A percentile compares a stretch with the other conserved stretches of the same genome.
These are phyloP conservation scores for Andrena haemorrhoa DNA, from an alignment of 2,888 invertebrate species.

Conservation along the genomic window DNA sequence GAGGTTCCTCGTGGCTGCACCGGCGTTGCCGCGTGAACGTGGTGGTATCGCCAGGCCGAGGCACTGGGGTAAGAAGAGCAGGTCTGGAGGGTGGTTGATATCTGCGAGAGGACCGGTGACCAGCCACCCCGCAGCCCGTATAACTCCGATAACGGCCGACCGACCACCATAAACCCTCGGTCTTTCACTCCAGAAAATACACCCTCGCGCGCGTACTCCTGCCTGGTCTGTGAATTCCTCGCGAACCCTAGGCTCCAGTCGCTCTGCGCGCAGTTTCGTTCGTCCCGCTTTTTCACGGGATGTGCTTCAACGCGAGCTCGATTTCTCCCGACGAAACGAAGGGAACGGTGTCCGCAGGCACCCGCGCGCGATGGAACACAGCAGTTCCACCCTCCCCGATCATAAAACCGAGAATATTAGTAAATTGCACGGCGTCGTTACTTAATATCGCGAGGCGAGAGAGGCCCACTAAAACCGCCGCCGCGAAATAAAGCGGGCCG, in stretches of 20 bases:
- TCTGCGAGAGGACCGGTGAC: constrained; percentile 67
- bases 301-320: too few relatives aligned
- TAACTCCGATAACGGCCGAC: constrained; percentile 77
- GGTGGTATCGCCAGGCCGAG: neutral
- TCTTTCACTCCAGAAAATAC: constrained; percentile 71
- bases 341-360: too few relatives aligned
- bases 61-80: constrained; percentile 27
- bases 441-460: constrained; percentile 31
- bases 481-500: constrained; percentile 29
- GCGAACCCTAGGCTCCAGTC: neutral
- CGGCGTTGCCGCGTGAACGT: neutral
- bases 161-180: constrained; percentile 73
- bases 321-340: too few relatives aligned
- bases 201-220: constrained; percentile 46
- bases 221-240: constrained; percentile 33
- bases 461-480: neutral
- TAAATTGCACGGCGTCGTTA: constrained; percentile 39
- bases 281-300: too few relatives aligned
- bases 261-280: neutral
- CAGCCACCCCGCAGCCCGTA: constrained; percentile 72
- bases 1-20: neutral
- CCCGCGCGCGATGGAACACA: too few relatives aligned
- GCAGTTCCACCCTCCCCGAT: too few relatives aligned
- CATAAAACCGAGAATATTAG: constrained; percentile 30
- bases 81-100: constrained; percentile 69